phyloP scores from a whole-genome alignment of 2,797 vertebrate species.

The Pempheris klunzingeri region DNA sequence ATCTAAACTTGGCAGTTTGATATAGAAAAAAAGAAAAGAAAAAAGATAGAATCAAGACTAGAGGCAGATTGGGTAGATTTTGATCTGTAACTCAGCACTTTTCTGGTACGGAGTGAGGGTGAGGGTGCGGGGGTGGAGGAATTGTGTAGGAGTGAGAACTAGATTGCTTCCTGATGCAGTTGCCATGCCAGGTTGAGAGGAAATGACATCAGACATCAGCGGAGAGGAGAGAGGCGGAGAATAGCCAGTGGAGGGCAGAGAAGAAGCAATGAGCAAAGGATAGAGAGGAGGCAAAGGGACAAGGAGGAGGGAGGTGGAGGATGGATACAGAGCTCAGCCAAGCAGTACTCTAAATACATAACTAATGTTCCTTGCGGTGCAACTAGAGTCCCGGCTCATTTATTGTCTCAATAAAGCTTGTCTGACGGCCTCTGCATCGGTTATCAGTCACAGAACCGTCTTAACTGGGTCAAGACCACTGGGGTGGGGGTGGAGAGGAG shows the following conservation, averaged over 20 bases:
- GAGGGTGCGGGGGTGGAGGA: constrained; percentile 32
- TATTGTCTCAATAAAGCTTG: constrained; percentile 85
- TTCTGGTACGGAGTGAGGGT: constrained; percentile 52
- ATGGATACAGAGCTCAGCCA: constrained; percentile 62
- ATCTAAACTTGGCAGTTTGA: constrained; percentile 66
- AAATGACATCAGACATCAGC: constrained; percentile 69
- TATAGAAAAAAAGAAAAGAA: constrained; percentile 18
- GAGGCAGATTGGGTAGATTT: constrained; percentile 71
- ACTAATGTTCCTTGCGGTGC: constrained; percentile 78
- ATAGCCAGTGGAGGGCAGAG: background rate
- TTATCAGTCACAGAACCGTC: constrained; percentile 83
- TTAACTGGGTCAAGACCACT: constrained; percentile 85
- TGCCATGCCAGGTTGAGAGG: constrained; percentile 47
- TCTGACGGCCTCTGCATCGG: constrained; percentile 78
- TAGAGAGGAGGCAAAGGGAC: constrained; percentile 6
- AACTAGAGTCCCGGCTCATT: constrained; percentile 80
- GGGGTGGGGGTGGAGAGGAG: constrained; percentile 57
- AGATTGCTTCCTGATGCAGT: constrained; percentile 65
- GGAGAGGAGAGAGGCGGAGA: background rate
- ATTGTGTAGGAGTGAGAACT: constrained; percentile 55
- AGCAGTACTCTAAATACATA: constrained; percentile 83
- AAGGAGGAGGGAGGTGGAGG: constrained; percentile 26
- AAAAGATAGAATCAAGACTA: constrained; percentile 68
- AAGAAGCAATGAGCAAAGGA: background rate
- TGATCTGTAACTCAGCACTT: constrained; percentile 76